Conservation (phyloP, 2,797 vertebrate species). For the Sebastes hopkinsi region DNA sequence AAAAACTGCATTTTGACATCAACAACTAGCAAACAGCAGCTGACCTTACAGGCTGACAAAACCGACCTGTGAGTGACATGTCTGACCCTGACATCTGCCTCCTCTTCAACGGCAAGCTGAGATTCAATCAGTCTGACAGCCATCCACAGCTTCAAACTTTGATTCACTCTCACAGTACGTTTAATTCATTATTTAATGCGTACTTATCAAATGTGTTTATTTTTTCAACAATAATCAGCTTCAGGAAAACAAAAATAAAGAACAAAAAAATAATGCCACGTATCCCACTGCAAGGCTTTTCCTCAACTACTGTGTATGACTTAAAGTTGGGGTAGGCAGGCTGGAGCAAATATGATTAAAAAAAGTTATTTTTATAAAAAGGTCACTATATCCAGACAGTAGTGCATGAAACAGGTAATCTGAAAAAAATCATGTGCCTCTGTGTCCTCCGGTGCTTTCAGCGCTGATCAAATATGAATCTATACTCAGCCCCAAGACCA, state of each 20-base stretch:
- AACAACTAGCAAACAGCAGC: not conserved
- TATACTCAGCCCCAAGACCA: not conserved
- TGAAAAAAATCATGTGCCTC: too few species aligned
- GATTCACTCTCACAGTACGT: not conserved
- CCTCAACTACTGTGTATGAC: not conserved
- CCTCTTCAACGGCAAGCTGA: not conserved
- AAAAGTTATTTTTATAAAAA: too few species aligned
- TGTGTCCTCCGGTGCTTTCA: too few species aligned
- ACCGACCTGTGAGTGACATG: not conserved
- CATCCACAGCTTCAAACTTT: not conserved
- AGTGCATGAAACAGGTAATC: too few species aligned
- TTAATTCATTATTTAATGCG: not conserved
- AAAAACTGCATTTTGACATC: not conserved
- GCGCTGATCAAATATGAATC: too few species aligned
- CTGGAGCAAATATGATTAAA: too few species aligned
- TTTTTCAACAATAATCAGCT: not conserved
- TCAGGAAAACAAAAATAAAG: not conserved
- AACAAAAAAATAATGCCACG: not conserved
- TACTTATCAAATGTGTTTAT: not conserved
- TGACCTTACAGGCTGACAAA: not conserved
- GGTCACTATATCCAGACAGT: too few species aligned
- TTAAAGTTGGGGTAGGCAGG: too few species aligned
- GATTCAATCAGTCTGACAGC: not conserved
- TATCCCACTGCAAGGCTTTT: not conserved
- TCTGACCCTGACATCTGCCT: slow-evolving; percentile 12